Conservation (phyloP, 2,888 invertebrate species). For the Drosophila austrosaltans region DNA sequence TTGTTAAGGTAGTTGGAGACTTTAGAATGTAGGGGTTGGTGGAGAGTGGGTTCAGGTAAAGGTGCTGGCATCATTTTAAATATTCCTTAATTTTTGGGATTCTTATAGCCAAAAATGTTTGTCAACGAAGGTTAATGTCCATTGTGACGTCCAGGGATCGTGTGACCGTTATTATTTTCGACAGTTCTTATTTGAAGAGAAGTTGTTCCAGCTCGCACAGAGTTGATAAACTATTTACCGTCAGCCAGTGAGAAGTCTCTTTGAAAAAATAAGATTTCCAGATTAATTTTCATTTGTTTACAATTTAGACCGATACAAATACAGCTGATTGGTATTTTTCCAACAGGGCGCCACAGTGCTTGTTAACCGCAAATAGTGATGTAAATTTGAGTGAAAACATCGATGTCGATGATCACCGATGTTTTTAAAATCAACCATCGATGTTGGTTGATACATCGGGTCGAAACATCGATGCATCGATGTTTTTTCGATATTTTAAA, state of each 20-base stretch:
- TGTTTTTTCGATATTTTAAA: too few species aligned
- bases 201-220: too few species aligned
- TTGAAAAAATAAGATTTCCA: not conserved
- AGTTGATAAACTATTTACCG: not conserved
- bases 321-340: not conserved
- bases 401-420: too few species aligned
- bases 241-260: not conserved
- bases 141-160: not conserved
- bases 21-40: conserved; percentile 81
- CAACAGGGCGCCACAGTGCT: too few species aligned
- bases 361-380: too few species aligned
- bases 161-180: too few species aligned
- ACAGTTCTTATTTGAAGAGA: too few species aligned
- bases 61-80: conserved; percentile 6
- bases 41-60: conserved; percentile 56
- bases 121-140: not conserved
- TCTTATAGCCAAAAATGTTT: not conserved
- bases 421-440: too few species aligned
- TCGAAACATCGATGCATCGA: too few species aligned
- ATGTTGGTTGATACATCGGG: too few species aligned
- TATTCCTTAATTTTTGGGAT: not conserved
- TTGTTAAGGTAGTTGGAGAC: conserved; percentile 81
- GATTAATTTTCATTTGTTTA: not conserved
- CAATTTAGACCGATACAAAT: too few species aligned
- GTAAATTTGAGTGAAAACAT: too few species aligned